Percentiles rank a stretch among this genome's conserved stretches.
Conservation (phyloP, 2,888 invertebrate genomes). For the Chelonus formosanus region DNA sequence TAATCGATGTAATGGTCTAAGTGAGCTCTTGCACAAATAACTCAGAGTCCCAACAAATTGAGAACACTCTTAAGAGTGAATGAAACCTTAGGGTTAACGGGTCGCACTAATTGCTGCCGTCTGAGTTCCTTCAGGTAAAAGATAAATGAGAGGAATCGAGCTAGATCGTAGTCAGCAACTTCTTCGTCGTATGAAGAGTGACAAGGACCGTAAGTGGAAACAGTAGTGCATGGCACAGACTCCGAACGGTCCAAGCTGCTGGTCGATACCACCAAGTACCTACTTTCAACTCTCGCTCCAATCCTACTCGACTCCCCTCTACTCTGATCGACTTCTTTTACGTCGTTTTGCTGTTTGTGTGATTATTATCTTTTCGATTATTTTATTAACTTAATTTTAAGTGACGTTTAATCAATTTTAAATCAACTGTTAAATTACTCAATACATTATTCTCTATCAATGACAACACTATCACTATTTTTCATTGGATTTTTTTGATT, state of each 20-base stretch:
- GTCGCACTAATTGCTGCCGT: slow-evolving; percentile 36
- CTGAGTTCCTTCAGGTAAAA: slow-evolving; percentile 8
- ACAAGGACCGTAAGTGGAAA: slow-evolving; percentile 53
- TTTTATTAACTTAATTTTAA: neutral
- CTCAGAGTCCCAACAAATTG: slow-evolving; percentile 1
- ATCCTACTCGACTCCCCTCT: slow-evolving; percentile 34
- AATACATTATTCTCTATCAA: too few relatives aligned
- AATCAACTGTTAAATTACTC: too few relatives aligned
- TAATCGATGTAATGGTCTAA: neutral
- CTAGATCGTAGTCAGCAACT: slow-evolving; percentile 44
- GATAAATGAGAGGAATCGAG: slow-evolving; percentile 1
- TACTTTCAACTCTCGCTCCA: slow-evolving; percentile 52
- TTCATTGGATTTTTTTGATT: too few relatives aligned
- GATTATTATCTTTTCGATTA: slow-evolving; percentile 4
- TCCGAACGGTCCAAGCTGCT: slow-evolving; percentile 51
- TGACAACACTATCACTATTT: too few relatives aligned
- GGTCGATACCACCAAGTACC: slow-evolving; percentile 61
- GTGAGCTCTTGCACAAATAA: slow-evolving; percentile 7
- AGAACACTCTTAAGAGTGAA: slow-evolving; percentile 17
- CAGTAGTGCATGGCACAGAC: slow-evolving; percentile 49
- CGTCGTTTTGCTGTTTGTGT: slow-evolving; percentile 11
- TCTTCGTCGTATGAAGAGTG: slow-evolving; percentile 35
- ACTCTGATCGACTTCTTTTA: slow-evolving; percentile 19
- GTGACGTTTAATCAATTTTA: too few relatives aligned
- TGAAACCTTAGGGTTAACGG: slow-evolving; percentile 36